A percentile compares a stretch with the other conserved stretches of the same genome.
phyloP scores from a whole-genome alignment of 2,113 vertebrate genomes.

The Tyto alba region DNA sequence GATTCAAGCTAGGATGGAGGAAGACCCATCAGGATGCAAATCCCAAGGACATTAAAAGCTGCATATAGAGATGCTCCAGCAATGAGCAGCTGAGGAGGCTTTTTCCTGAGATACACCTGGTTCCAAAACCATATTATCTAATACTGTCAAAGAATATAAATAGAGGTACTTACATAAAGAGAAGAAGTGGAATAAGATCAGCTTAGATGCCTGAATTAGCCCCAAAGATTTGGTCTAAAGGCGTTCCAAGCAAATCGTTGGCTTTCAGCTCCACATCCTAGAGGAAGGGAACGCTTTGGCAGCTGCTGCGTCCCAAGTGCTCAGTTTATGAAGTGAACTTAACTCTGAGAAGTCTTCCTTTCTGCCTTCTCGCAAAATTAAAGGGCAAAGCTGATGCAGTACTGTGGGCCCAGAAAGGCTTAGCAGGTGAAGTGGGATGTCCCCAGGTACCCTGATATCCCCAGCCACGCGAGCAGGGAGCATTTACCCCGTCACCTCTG shows the following conservation, averaged over 20 bases:
- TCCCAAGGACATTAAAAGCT: neutral
- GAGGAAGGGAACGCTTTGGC: constrained; percentile 43
- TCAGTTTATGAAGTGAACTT: neutral
- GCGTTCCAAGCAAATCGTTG: neutral
- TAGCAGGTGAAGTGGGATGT: neutral
- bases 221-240: constrained; percentile 17
- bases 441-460: neutral
- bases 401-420: neutral
- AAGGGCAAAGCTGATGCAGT: neutral
- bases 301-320: neutral
- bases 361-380: neutral
- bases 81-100: neutral
- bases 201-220: neutral
- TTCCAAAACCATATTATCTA: neutral
- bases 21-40: neutral
- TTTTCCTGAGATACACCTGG: neutral
- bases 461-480: neutral
- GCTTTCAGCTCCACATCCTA: neutral
- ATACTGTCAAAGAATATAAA: neutral
- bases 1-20: neutral
- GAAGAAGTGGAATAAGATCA: neutral
- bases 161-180: neutral
- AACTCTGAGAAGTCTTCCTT: neutral
- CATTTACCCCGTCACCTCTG: neutral
- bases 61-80: neutral